Percentiles rank a stretch among this genome's conserved stretches.
Conservation (phyloP, 2,113 vertebrate species). For the Gymnogyps californianus region DNA sequence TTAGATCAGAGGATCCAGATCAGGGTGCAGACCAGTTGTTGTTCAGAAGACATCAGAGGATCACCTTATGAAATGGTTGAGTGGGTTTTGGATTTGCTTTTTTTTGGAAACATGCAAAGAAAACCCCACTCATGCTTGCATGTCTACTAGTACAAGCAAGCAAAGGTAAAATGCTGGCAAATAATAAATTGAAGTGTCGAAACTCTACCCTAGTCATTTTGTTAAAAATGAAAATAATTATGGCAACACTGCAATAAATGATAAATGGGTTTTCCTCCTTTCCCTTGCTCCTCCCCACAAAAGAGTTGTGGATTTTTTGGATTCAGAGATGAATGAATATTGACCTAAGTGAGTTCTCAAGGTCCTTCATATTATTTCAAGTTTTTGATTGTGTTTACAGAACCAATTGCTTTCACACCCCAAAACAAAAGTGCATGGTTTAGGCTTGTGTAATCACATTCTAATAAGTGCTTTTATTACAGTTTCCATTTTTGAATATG, state of each 20-base stretch:
- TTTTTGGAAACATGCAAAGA: not conserved
- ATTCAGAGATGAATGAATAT: not conserved
- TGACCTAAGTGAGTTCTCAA: not conserved
- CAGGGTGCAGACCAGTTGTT: not conserved
- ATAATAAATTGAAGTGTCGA: not conserved
- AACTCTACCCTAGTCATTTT: not conserved
- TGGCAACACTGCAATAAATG: not conserved
- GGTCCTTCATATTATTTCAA: not conserved
- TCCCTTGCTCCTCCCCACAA: not conserved
- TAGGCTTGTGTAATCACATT: not conserved
- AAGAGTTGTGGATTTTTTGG: not conserved
- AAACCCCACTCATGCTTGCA: not conserved
- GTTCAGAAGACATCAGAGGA: not conserved
- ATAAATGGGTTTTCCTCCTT: not conserved
- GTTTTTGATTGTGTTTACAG: not conserved
- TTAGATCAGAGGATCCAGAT: not conserved
- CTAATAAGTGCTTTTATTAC: not conserved
- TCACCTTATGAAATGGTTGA: not conserved
- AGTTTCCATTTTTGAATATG: not conserved
- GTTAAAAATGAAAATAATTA: not conserved
- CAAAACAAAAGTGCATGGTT: not conserved
- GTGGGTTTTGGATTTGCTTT: not conserved
- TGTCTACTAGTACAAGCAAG: not conserved
- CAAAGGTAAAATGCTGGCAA: not conserved
- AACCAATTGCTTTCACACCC: not conserved